Evolutionary conservation across 2,113 vertebrate genomes (phyloP).

Genomic region (Dascyllus trimaculatus): DNA sequence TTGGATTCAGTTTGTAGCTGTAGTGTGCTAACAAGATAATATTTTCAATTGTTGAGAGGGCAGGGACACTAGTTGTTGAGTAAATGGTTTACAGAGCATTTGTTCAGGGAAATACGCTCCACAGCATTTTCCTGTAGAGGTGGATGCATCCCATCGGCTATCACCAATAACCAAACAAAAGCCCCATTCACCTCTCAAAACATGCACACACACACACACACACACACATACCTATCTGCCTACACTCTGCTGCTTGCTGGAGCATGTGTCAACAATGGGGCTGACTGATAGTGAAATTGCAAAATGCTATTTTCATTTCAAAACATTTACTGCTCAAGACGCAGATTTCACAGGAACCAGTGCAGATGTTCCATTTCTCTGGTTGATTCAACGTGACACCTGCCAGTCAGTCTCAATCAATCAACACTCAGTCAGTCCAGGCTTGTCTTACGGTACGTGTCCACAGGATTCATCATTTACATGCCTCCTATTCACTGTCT

Average conservation of each 20-base stretch:
- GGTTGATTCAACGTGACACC: not conserved
- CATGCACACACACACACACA: not conserved
- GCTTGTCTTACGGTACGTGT: not conserved
- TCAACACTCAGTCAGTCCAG: not conserved
- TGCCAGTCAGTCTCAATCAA: not conserved
- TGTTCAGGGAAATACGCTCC: slow-evolving; percentile 48
- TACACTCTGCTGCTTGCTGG: not conserved
- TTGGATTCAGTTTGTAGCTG: not conserved
- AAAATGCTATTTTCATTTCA: not conserved
- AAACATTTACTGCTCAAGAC: not conserved
- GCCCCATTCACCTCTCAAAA: slow-evolving; percentile 7
- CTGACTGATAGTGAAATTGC: slow-evolving; percentile 10
- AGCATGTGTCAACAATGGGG: slow-evolving; percentile 4
- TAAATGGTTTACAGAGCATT: slow-evolving; percentile 45
- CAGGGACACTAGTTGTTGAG: not conserved
- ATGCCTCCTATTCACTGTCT: too few species aligned
- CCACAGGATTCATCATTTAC: too few species aligned
- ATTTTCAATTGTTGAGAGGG: not conserved
- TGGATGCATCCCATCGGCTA: slow-evolving; percentile 40
- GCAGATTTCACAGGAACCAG: slow-evolving; percentile 1
- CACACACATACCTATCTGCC: not conserved
- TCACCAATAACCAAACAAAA: slow-evolving; percentile 54
- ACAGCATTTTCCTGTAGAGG: slow-evolving; percentile 39
- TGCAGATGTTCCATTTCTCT: not conserved
- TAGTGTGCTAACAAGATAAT: not conserved